A percentile compares a stretch with the other conserved stretches of the same genome.
These are phyloP conservation scores for Neodon shergylaensis DNA, from an alignment of 2,113 vertebrate genomes.

Conservation along the genomic window DNA sequence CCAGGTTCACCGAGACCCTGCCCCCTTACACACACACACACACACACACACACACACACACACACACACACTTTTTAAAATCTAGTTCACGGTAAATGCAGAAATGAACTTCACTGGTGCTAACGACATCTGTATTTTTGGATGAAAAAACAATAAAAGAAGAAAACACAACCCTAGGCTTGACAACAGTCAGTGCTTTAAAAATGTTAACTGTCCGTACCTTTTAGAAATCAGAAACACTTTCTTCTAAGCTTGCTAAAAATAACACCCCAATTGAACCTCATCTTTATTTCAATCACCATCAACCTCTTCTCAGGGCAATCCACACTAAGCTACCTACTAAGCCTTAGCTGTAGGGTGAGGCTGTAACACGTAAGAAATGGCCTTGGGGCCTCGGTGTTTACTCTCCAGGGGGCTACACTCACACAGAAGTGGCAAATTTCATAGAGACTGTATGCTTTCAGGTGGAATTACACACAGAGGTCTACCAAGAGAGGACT, in stretches of 20 bases:
- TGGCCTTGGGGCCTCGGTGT: background rate
- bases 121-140: background rate
- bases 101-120: background rate
- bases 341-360: background rate
- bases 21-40: background rate
- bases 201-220: background rate
- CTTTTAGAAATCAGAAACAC: constrained; percentile 7
- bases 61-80: background rate
- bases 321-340: background rate
- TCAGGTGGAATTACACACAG: background rate
- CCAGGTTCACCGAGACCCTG: background rate
- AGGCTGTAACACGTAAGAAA: background rate
- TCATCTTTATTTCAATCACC: background rate
- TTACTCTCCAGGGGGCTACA: background rate
- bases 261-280: background rate
- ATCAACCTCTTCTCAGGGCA: background rate
- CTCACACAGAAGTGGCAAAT: background rate
- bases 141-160: background rate
- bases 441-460: background rate
- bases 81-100: background rate
- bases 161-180: background rate
- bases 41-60: background rate
- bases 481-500: background rate
- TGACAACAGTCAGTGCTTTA: background rate
- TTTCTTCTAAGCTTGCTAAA: background rate